Percentiles rank a stretch among this genome's conserved stretches.
Evolutionary conservation across 2,797 vertebrate genomes (phyloP).

Genomic region (Moxostoma hubbsi): DNA sequence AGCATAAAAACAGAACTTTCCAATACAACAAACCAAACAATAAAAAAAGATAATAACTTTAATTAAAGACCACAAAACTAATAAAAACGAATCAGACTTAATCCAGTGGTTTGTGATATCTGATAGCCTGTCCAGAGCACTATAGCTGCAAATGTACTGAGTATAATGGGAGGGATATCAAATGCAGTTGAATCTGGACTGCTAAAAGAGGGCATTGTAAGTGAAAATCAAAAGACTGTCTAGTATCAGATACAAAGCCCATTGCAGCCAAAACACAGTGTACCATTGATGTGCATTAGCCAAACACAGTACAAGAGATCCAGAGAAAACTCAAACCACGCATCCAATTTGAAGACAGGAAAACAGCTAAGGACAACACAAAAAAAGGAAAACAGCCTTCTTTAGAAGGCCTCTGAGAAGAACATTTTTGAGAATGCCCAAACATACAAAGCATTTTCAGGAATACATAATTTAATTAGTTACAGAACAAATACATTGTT

Average conservation of each 20-base stretch:
- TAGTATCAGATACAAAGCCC: constrained; percentile 59
- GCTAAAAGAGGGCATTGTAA: constrained; percentile 36
- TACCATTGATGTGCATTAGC: constrained; percentile 53
- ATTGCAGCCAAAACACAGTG: constrained; percentile 56
- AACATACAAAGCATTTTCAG: constrained; percentile 30
- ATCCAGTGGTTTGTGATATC: constrained; percentile 16
- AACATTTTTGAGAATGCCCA: background rate
- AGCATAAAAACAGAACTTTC: constrained; percentile 33
- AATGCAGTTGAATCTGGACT: constrained; percentile 16
- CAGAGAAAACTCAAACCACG: constrained; percentile 52
- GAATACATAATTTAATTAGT: constrained; percentile 12
- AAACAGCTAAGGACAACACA: constrained; percentile 28
- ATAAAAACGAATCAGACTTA: background rate
- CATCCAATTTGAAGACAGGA: constrained; percentile 30
- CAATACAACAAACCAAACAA: constrained; percentile 35
- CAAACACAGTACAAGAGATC: constrained; percentile 64
- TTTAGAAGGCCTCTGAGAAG: background rate
- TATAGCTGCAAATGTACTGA: constrained; percentile 19
- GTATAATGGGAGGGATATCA: constrained; percentile 34
- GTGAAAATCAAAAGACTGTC: constrained; percentile 22
- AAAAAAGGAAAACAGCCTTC: constrained; percentile 56
- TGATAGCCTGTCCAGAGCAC: constrained; percentile 14
- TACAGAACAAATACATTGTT: constrained; percentile 44
- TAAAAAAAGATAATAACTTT: constrained; percentile 19
- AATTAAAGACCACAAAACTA: constrained; percentile 48